Evolutionary conservation across 2,113 vertebrate species (phyloP).

Genomic region (Trochalopteron elliotii): DNA sequence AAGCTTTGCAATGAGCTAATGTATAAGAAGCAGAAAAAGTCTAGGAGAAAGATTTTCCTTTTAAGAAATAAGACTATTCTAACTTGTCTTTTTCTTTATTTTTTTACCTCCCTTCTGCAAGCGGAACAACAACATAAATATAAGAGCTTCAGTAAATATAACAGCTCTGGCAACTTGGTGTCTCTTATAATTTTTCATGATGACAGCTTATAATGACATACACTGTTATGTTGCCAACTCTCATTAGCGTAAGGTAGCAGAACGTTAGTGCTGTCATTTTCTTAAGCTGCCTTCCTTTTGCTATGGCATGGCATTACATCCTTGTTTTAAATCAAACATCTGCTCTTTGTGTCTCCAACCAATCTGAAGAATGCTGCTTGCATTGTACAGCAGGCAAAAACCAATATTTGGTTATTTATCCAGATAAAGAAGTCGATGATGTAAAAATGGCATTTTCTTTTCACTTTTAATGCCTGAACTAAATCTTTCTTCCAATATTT

Average conservation of each 20-base stretch:
- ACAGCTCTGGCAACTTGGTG: constrained; percentile 1
- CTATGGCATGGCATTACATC: constrained; percentile 27
- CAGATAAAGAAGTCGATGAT: not conserved
- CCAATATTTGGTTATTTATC: not conserved
- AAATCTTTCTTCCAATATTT: not conserved
- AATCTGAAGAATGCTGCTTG: not conserved
- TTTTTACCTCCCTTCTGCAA: not conserved
- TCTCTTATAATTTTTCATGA: constrained; percentile 48
- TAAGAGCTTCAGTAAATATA: not conserved
- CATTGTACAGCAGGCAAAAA: not conserved
- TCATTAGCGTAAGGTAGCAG: constrained; percentile 22
- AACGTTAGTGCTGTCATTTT: constrained; percentile 25
- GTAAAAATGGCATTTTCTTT: not conserved
- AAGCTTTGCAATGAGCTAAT: not conserved
- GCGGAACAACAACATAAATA: not conserved
- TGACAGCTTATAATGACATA: constrained; percentile 49
- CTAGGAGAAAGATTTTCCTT: not conserved
- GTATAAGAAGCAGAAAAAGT: not conserved
- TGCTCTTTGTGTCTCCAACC: not conserved
- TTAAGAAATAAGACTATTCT: not conserved
- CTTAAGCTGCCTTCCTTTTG: not conserved
- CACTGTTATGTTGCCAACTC: constrained; percentile 29
- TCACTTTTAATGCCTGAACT: not conserved
- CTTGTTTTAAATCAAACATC: constrained; percentile 37
- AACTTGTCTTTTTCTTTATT: not conserved